These are phyloP conservation scores for Casuarius casuarius DNA, from an alignment of 2,113 vertebrate species.

Conservation along the genomic window DNA sequence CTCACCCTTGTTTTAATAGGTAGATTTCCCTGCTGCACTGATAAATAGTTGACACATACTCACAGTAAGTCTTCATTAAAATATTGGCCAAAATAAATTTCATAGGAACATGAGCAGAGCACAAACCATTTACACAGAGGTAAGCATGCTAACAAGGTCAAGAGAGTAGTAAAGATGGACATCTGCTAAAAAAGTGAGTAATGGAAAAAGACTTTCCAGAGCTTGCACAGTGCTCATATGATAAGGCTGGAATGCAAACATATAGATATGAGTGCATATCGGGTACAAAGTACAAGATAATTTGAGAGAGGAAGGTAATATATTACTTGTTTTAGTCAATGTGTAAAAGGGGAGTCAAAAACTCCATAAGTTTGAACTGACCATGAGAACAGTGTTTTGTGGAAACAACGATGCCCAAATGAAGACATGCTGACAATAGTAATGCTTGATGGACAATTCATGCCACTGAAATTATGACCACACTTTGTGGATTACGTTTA, in stretches of 20 bases:
- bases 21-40: background rate
- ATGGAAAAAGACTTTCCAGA: background rate
- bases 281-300: background rate
- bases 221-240: accelerated
- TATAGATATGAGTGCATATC: background rate
- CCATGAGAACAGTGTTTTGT: accelerated
- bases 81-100: background rate
- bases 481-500: background rate
- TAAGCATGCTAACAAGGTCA: constrained; percentile 30
- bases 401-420: background rate
- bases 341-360: background rate
- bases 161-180: constrained; percentile 5
- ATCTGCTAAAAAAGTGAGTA: constrained; percentile 2
- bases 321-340: background rate
- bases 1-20: background rate
- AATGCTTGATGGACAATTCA: background rate
- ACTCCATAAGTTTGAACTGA: background rate
- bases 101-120: background rate
- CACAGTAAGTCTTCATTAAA: background rate
- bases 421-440: background rate
- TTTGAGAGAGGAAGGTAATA: background rate
- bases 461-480: background rate
- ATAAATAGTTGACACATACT: background rate
- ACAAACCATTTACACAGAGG: background rate
- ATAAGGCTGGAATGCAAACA: background rate